Evolutionary conservation across 2,888 invertebrate species (phyloP).

Genomic region (Cerceris ruficornis): DNA sequence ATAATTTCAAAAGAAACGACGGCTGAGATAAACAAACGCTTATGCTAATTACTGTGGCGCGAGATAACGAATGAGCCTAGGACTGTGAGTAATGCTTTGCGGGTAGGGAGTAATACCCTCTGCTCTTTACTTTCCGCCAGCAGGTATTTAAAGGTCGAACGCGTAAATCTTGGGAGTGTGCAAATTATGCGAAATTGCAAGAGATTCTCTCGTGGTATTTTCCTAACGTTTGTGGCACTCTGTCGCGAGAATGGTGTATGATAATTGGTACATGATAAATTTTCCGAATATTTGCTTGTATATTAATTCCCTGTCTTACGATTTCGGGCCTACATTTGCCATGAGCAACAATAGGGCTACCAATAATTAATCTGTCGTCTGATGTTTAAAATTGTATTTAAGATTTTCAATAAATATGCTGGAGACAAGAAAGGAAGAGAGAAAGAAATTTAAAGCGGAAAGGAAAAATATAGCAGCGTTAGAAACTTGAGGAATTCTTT

Average conservation of each 20-base stretch:
- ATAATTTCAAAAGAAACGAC: conserved; percentile 57
- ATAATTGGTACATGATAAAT: no score
- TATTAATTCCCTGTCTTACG: no score
- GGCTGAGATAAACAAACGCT: conserved; percentile 67
- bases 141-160: conserved; percentile 26
- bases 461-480: no score
- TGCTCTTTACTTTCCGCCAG: conserved; percentile 40
- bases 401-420: no score
- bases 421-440: no score
- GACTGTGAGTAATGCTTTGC: conserved; percentile 60
- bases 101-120: conserved; percentile 45
- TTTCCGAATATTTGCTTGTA: no score
- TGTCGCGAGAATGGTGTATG: background rate
- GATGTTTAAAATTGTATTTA: no score
- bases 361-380: no score
- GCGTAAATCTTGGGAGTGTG: conserved; percentile 20
- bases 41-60: conserved; percentile 63
- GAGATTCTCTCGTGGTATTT: conserved; percentile 1
- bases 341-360: no score
- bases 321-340: no score
- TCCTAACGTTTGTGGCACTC: background rate
- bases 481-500: no score
- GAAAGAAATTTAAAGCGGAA: no score
- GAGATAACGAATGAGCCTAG: conserved; percentile 48
- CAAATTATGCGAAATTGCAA: conserved; percentile 31